These are phyloP conservation scores for Miniopterus natalensis DNA, from an alignment of 2,113 vertebrate genomes.

Conservation along the genomic window DNA sequence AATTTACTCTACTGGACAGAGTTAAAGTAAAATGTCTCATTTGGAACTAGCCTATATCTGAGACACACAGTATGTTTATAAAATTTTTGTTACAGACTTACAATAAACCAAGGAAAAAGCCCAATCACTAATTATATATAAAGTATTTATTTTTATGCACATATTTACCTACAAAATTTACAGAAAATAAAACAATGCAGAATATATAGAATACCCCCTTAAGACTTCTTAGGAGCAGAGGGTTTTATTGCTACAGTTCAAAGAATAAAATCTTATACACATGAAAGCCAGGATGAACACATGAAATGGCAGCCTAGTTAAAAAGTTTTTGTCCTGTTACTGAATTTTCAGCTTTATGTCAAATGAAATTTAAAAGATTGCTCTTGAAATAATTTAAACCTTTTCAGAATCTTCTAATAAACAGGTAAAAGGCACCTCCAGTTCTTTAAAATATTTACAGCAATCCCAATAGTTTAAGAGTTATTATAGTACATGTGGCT, in stretches of 20 bases:
- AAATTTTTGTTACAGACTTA: background rate
- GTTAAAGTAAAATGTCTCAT: background rate
- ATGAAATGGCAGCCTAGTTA: slow-evolving; percentile 74
- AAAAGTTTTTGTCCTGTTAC: slow-evolving; percentile 59
- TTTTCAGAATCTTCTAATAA: slow-evolving; percentile 81
- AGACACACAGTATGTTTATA: background rate
- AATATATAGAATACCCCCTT: slow-evolving; percentile 72
- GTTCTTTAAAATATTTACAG: slow-evolving; percentile 84
- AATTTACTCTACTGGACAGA: background rate
- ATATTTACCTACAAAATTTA: slow-evolving; percentile 89
- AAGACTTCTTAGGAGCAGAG: slow-evolving; percentile 78
- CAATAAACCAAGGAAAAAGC: slow-evolving; percentile 68
- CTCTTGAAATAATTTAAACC: slow-evolving; percentile 81
- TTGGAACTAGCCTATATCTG: background rate
- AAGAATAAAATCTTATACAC: slow-evolving; percentile 66
- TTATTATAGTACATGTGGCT: slow-evolving; percentile 41
- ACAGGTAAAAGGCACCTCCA: slow-evolving; percentile 87
- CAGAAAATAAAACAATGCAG: slow-evolving; percentile 86
- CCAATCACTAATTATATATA: slow-evolving; percentile 84
- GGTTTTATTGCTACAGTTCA: slow-evolving; percentile 76
- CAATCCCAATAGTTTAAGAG: slow-evolving; percentile 69
- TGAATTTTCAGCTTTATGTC: slow-evolving; percentile 75
- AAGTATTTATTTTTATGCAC: slow-evolving; percentile 90
- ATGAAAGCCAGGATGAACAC: slow-evolving; percentile 67
- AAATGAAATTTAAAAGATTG: slow-evolving; percentile 77